A percentile compares a stretch with the other conserved stretches of the same genome.
phyloP scores from a whole-genome alignment of 2,888 invertebrate species.

The Trissolcus brochymenae region DNA sequence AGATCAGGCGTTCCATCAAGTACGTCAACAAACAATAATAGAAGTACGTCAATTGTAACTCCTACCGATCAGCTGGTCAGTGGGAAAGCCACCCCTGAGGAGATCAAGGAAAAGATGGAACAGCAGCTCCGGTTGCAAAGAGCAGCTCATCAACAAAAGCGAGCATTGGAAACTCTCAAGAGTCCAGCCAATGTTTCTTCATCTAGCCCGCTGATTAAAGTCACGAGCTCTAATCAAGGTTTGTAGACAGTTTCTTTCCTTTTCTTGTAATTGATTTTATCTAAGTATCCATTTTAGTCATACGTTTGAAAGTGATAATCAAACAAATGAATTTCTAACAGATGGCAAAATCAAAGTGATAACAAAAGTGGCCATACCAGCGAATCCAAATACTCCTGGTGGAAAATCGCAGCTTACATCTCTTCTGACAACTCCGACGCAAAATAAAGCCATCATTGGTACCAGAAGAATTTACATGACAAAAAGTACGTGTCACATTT shows the following conservation, averaged over 20 bases:
- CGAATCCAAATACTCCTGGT: conserved; percentile 77
- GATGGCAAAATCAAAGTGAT: conserved; percentile 83
- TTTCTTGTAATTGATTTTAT: not conserved
- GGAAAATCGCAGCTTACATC: conserved; percentile 84
- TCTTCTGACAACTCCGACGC: conserved; percentile 80
- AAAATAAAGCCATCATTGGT: conserved; percentile 82
- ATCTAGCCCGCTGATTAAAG: conserved; percentile 79
- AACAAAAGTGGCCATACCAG: conserved; percentile 82
- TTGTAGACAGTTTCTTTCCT: conserved; percentile 3
- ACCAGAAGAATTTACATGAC: conserved; percentile 85
- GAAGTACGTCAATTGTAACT: conserved; percentile 64
- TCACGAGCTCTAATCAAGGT: conserved; percentile 68
- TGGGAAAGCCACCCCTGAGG: conserved; percentile 82
- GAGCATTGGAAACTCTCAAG: conserved; percentile 80
- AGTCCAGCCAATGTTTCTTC: conserved; percentile 67
- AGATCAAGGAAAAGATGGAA: conserved; percentile 93
- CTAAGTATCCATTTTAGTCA: no score
- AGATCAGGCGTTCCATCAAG: conserved; percentile 83
- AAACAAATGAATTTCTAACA: conserved; percentile 35
- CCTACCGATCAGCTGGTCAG: conserved; percentile 74
- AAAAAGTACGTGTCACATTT: conserved; percentile 77
- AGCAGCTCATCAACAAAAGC: conserved; percentile 92
- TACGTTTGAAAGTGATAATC: not conserved
- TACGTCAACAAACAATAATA: conserved; percentile 77
- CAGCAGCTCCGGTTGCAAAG: conserved; percentile 92